Conservation (phyloP, 2,113 vertebrate species). For the Pelecanus crispus region DNA sequence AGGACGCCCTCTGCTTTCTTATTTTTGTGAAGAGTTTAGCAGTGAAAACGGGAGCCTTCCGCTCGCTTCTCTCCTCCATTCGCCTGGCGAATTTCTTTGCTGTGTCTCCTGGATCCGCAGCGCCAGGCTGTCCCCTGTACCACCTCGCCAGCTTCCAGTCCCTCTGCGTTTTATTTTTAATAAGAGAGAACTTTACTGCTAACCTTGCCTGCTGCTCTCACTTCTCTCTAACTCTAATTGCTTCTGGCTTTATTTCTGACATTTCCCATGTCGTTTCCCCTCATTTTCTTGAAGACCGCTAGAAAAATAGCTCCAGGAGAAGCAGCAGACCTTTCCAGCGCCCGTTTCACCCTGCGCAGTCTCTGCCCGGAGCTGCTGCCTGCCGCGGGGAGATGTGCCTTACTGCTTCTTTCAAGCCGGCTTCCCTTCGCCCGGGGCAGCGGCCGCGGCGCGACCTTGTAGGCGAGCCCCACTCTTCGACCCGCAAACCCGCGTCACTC, state of each 20-base stretch:
- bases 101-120: background rate
- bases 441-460: background rate
- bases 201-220: constrained; percentile 41
- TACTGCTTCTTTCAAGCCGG: background rate
- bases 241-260: constrained; percentile 65
- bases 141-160: constrained; percentile 9
- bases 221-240: constrained; percentile 54
- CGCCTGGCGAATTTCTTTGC: background rate
- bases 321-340: background rate
- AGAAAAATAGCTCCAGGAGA: constrained; percentile 40
- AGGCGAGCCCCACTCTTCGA: background rate
- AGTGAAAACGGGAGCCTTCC: background rate
- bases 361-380: background rate
- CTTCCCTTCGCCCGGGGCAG: background rate
- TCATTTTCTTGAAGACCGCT: constrained; percentile 49
- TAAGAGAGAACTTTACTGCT: constrained; percentile 51
- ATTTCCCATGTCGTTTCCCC: constrained; percentile 63
- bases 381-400: background rate
- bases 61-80: background rate
- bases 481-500: background rate
- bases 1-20: constrained; percentile 52
- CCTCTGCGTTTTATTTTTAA: constrained; percentile 34
- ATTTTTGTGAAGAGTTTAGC: constrained; percentile 43
- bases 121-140: background rate
- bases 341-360: background rate